These are phyloP conservation scores for Blomia tropicalis DNA, from an alignment of 2,888 invertebrate genomes.

Conservation along the genomic window DNA sequence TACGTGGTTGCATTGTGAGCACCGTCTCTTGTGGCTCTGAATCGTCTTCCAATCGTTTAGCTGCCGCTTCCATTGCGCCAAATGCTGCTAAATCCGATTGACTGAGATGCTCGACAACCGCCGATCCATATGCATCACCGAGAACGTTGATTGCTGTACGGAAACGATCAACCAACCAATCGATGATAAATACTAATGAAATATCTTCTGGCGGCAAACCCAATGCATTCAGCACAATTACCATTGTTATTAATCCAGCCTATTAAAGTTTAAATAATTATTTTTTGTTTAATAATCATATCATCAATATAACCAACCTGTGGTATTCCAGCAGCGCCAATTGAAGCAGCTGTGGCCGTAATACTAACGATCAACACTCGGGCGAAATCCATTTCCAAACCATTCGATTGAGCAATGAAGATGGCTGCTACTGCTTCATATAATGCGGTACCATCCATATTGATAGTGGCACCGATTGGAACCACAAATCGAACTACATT, in stretches of 20 bases:
- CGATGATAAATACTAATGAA: constrained; percentile 72
- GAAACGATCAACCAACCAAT: constrained; percentile 63
- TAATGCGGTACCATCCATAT: constrained; percentile 92
- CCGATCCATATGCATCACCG: constrained; percentile 84
- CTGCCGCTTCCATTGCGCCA: constrained; percentile 1
- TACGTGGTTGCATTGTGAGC: not conserved
- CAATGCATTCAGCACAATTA: constrained; percentile 80
- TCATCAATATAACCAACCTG: constrained; percentile 56
- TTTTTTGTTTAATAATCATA: too few relatives aligned
- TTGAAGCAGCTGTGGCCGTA: constrained; percentile 88
- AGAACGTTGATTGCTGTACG: constrained; percentile 69
- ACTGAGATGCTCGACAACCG: constrained; percentile 69
- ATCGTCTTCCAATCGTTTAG: not conserved
- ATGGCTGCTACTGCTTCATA: constrained; percentile 96
- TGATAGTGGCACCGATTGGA: constrained; percentile 92
- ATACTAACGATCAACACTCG: constrained; percentile 81
- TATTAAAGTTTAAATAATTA: too few relatives aligned
- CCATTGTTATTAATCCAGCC: constrained; percentile 74
- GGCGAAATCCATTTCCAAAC: constrained; percentile 63
- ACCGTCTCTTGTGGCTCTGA: not conserved
- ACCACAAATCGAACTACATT: constrained; percentile 84
- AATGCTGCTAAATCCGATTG: constrained; percentile 46
- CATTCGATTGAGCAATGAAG: constrained; percentile 76
- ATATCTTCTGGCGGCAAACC: constrained; percentile 77
- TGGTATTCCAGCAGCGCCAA: constrained; percentile 92